Base-by-base conservation (phyloP, 1,140 invertebrate genomes). In the Archivesica marissinica region DNA sequence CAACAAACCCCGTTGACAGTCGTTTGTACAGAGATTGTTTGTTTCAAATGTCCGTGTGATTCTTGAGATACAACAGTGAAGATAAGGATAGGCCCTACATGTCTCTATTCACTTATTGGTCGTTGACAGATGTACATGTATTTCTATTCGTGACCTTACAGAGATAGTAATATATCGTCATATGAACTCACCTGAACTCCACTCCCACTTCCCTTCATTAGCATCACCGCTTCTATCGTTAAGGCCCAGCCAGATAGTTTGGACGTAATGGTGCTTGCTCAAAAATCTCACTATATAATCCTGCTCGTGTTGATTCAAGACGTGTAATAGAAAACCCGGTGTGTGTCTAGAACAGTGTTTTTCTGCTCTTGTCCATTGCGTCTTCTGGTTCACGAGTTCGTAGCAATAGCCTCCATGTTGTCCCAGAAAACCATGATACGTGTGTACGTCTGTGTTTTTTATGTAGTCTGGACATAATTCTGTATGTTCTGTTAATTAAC, bases 371-470 rank as follows among this genome's bases (percentile, higher is more conserved):
- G 30, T 35, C 68, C 66, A 83, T 33, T 83, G 80, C 33, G 80
- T 83, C 2, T 30, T 6, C 15, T 11, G 25, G 35, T 72, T 30
- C 0, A 83, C 80, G 17, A 83, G 44, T 54, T 83, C 80, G 38
- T 59, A 83, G 38, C 80, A 83, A 30, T 54, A 83, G 23, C 75
- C 80, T 9, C 80, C 80, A 44, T 30, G 75, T 50, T 83, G 80
- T 61, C 80, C 80, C 2, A 83, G 52, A 44, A 74, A 83, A 20
- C 80, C 80, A n/a, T 59, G 2, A 15, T 28, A 64, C 0, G n/a
- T n/a, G 23, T 64, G 41, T 4, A 61, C 35, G 33, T 83, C 80
- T 39, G 79, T 72, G 17, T 75, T 30, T 20, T 41, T 75, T 15
- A 74, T 30, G 35, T 81, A 68, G 23, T 61, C 56, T 15, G 80